Evolutionary conservation across 2,888 invertebrate genomes (phyloP).

Genomic region (Gymnoscelis rufifasciata): DNA sequence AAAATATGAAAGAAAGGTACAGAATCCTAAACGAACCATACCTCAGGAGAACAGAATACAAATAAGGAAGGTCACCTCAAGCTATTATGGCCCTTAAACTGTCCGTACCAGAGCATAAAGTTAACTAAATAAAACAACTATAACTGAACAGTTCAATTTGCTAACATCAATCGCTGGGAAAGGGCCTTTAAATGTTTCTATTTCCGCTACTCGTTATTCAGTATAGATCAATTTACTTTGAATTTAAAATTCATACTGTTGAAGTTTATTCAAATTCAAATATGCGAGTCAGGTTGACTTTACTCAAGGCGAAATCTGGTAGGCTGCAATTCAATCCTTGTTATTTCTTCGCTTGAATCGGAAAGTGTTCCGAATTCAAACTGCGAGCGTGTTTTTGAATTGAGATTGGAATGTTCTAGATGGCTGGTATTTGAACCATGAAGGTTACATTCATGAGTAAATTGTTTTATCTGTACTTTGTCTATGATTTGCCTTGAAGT

Average conservation of each 20-base stretch:
- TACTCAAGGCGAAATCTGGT: too few relatives aligned
- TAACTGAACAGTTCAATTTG: conserved; percentile 7
- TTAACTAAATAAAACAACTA: neutral
- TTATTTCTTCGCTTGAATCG: too few relatives aligned
- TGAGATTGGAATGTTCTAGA: too few relatives aligned
- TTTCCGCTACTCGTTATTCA: neutral
- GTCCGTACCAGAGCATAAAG: neutral
- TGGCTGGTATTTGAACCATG: too few relatives aligned
- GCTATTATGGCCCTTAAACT: conserved; percentile 10
- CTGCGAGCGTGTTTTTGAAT: too few relatives aligned
- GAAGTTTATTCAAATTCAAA: neutral
- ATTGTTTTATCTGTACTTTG: too few relatives aligned
- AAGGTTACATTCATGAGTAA: too few relatives aligned
- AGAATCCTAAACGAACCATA: conserved; percentile 26
- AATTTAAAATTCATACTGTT: neutral
- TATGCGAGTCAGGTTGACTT: neutral
- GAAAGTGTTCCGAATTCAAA: too few relatives aligned
- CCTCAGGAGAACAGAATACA: conserved; percentile 23
- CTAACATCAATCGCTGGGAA: conserved; percentile 4
- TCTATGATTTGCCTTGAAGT: too few relatives aligned
- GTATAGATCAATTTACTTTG: conserved; percentile 1
- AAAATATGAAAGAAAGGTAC: conserved; percentile 25
- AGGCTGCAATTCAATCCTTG: too few relatives aligned
- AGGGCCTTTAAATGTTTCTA: neutral
- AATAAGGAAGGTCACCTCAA: conserved; percentile 17